These are phyloP conservation scores for Thunnus maccoyii DNA, from an alignment of 2,113 vertebrate genomes.

Conservation along the genomic window DNA sequence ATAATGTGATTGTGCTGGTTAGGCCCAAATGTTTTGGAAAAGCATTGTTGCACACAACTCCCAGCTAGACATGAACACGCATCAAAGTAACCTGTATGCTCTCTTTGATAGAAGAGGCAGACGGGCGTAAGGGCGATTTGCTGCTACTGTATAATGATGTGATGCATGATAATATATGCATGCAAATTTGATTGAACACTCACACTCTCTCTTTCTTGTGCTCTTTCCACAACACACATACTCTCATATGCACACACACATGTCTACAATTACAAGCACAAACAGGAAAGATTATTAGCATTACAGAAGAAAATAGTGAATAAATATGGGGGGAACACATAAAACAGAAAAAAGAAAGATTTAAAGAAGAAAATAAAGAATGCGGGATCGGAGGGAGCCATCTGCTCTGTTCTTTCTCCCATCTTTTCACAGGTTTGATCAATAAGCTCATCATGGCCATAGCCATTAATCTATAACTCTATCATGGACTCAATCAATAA, in stretches of 20 bases:
- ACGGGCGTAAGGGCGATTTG: neutral
- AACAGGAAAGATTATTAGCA: neutral
- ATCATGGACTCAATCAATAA: constrained; percentile 41
- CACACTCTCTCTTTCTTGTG: neutral
- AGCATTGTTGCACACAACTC: constrained; percentile 9
- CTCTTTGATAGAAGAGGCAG: neutral
- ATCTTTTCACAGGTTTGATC: constrained; percentile 40
- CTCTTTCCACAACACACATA: neutral
- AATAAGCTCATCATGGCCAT: constrained; percentile 45
- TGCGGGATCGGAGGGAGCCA: neutral
- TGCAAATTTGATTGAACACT: neutral
- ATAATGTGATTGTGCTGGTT: constrained; percentile 66
- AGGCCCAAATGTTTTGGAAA: constrained; percentile 42
- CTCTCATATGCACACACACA: neutral
- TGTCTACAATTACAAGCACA: neutral
- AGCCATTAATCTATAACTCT: constrained; percentile 46
- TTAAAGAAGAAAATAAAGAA: neutral
- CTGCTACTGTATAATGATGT: constrained; percentile 1
- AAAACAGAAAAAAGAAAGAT: neutral
- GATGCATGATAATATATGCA: constrained; percentile 31
- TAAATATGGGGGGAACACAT: neutral
- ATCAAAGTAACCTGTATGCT: constrained; percentile 18
- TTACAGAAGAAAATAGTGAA: neutral
- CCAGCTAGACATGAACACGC: constrained; percentile 15
- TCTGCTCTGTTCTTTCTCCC: neutral